Conservation (phyloP, 2,113 vertebrate species). For the Leptobrachium leishanense region DNA sequence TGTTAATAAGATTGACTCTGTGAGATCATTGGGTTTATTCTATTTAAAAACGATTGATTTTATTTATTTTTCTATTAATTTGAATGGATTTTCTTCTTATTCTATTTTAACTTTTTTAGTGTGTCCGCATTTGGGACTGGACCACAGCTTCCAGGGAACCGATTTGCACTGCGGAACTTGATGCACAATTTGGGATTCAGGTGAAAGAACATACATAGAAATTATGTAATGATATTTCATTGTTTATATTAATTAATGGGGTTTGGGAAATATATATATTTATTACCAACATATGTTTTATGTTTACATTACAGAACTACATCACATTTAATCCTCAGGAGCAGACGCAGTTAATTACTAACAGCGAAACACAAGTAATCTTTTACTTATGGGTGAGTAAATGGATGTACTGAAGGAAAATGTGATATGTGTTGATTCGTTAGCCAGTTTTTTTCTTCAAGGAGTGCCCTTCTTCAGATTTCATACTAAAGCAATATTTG, state of each 20-base stretch:
- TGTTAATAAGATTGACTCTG: too few species aligned
- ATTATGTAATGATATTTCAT: too few species aligned
- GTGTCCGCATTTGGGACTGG: constrained; percentile 88
- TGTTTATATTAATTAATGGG: too few species aligned
- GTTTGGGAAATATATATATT: too few species aligned
- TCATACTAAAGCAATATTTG: too few species aligned
- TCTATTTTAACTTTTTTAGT: constrained; percentile 58
- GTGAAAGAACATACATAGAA: constrained; percentile 61
- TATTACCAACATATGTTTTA: background rate
- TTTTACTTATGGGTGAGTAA: constrained; percentile 82
- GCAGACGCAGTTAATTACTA: constrained; percentile 79
- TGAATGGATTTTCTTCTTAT: too few species aligned
- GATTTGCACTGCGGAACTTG: constrained; percentile 67
- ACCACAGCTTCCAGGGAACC: constrained; percentile 68
- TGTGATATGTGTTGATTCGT: too few species aligned
- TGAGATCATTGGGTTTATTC: too few species aligned
- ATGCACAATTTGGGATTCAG: constrained; percentile 72
- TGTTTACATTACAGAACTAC: constrained; percentile 64
- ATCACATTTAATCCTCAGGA: constrained; percentile 78
- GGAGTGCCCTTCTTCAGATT: too few species aligned
- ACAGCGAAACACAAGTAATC: constrained; percentile 74
- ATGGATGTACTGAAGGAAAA: background rate
- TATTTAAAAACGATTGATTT: too few species aligned
- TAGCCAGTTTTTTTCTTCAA: too few species aligned
- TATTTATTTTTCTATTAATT: too few species aligned